These are phyloP conservation scores for Coendou prehensilis DNA, from an alignment of 2,797 vertebrate genomes.

Conservation along the genomic window DNA sequence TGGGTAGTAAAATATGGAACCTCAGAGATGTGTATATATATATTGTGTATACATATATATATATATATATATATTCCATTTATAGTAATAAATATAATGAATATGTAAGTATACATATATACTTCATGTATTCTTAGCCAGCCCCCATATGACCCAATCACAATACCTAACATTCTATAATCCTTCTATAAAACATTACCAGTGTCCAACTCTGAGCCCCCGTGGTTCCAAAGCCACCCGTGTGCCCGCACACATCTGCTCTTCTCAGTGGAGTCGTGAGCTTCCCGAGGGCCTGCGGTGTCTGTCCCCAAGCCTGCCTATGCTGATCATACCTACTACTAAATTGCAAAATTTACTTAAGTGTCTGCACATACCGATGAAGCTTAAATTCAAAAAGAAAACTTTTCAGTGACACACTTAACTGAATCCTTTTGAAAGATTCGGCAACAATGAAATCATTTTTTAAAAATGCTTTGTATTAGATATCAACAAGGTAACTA, in stretches of 20 bases:
- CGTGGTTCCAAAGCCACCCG: fast-evolving
- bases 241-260: fast-evolving
- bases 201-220: background rate
- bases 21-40: background rate
- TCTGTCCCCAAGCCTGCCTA: background rate
- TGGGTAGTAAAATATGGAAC: background rate
- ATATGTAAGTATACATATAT: background rate
- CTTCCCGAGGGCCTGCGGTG: background rate
- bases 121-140: background rate
- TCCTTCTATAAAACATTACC: background rate
- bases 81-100: background rate
- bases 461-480: background rate
- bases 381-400: constrained; percentile 57
- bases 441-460: constrained; percentile 22
- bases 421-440: constrained; percentile 55
- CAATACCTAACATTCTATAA: background rate
- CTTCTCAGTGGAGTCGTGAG: background rate
- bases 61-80: background rate
- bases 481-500: background rate
- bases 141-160: background rate
- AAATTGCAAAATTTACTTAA: constrained; percentile 34
- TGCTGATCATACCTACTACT: background rate
- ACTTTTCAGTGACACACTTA: background rate
- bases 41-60: background rate
- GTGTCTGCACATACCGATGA: constrained; percentile 22